A percentile compares a stretch with the other conserved stretches of the same genome.
Conservation (phyloP, 2,888 invertebrate species). For the Sinotaia quadrata region DNA sequence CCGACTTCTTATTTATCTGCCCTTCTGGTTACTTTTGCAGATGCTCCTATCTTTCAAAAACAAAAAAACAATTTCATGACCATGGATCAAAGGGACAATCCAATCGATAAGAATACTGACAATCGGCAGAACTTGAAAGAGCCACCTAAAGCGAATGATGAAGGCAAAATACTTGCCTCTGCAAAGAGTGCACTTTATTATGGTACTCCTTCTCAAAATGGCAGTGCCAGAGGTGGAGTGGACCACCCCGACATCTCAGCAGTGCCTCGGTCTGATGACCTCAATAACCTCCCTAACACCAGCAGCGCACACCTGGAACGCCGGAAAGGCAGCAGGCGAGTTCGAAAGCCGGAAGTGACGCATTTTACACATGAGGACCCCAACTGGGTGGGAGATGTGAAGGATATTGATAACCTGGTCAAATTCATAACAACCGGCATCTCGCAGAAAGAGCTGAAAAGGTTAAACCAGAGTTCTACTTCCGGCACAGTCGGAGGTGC, state of each 20-base stretch:
- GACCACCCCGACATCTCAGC: slow-evolving; percentile 1
- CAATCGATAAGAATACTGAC: no score
- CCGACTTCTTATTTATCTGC: no score
- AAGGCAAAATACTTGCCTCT: not conserved
- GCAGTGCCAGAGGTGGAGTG: not conserved
- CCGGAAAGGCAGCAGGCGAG: slow-evolving; percentile 28
- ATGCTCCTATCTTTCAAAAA: no score
- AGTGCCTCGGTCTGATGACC: slow-evolving; percentile 13
- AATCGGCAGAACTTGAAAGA: no score
- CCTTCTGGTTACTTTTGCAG: no score
- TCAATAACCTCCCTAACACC: not conserved
- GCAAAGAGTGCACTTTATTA: not conserved
- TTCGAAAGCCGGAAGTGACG: slow-evolving; percentile 42
- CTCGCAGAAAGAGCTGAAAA: slow-evolving; percentile 30
- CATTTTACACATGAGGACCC: slow-evolving; percentile 48
- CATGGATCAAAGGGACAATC: no score
- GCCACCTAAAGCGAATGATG: no score
- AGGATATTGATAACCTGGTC: slow-evolving; percentile 49
- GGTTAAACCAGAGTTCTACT: not conserved
- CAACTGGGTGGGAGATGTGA: slow-evolving; percentile 52
- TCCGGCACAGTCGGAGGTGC: not conserved
- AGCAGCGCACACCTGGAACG: not conserved
- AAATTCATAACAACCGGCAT: slow-evolving; percentile 53
- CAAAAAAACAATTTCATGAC: no score
- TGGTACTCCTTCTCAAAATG: slow-evolving; percentile 1